A percentile compares a stretch with the other conserved stretches of the same genome.
Evolutionary conservation across 2,113 vertebrate genomes (phyloP).

Genomic region (Antidorcas marsupialis): DNA sequence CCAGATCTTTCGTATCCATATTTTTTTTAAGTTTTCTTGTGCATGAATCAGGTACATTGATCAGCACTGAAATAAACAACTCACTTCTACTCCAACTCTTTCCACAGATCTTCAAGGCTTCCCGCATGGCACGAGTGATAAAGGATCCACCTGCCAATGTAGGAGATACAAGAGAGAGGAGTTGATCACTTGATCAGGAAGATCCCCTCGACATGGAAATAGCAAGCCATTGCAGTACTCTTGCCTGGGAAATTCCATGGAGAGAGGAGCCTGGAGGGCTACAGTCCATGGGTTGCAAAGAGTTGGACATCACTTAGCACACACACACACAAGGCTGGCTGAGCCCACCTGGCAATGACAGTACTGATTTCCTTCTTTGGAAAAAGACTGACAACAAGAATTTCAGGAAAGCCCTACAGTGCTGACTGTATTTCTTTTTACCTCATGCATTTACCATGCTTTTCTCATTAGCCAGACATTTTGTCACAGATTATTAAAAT

Average conservation of each 20-base stretch:
- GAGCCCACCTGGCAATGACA: neutral
- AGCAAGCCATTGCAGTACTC: neutral
- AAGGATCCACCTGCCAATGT: neutral
- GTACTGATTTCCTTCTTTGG: neutral
- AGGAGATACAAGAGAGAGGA: neutral
- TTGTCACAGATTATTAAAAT: conserved; percentile 55
- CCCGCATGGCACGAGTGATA: neutral
- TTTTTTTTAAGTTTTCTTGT: neutral
- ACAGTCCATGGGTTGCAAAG: neutral
- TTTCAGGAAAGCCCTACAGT: neutral
- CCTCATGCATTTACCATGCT: neutral
- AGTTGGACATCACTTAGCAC: neutral
- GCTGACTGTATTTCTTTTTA: neutral
- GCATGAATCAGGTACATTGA: neutral
- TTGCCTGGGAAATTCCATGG: neutral
- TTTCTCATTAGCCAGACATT: conserved; percentile 54
- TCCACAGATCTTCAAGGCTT: neutral
- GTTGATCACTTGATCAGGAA: neutral
- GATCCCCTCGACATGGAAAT: neutral
- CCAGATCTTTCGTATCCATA: neutral
- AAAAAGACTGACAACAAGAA: neutral
- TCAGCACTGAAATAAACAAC: neutral
- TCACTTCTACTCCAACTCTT: neutral
- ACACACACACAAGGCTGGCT: neutral
- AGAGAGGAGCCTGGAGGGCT: neutral